phyloP scores from a whole-genome alignment of 2,888 invertebrate species.

The Aphidoletes aphidimyza region DNA sequence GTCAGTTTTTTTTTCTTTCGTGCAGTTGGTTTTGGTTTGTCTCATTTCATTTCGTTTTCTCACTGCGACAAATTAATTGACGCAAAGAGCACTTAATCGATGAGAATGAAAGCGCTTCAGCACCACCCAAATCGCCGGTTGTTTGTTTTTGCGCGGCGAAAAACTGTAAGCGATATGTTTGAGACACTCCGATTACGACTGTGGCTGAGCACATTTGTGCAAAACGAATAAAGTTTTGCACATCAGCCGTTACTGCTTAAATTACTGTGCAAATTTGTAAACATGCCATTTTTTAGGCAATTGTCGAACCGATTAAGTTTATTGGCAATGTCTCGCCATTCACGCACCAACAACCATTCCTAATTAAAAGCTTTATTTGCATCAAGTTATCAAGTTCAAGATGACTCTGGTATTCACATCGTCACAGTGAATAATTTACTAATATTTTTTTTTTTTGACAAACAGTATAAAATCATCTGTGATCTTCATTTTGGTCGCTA shows the following conservation, averaged over 20 bases:
- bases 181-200: neutral
- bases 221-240: neutral
- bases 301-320: constrained; percentile 26
- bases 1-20: neutral
- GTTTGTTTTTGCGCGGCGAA: neutral
- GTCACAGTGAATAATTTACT: neutral
- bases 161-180: neutral
- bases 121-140: neutral
- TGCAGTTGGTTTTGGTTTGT: neutral
- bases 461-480: too few relatives aligned
- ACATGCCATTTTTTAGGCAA: neutral
- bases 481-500: too few relatives aligned
- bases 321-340: neutral
- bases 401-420: neutral
- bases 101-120: neutral
- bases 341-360: neutral
- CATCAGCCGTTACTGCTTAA: neutral
- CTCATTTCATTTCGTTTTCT: neutral
- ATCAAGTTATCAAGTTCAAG: neutral
- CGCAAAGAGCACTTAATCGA: neutral
- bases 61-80: neutral
- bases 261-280: neutral
- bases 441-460: neutral
- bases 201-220: neutral
- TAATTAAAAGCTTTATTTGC: neutral